phyloP scores from a whole-genome alignment of 2,888 invertebrate species.

The Elmis aenea region DNA sequence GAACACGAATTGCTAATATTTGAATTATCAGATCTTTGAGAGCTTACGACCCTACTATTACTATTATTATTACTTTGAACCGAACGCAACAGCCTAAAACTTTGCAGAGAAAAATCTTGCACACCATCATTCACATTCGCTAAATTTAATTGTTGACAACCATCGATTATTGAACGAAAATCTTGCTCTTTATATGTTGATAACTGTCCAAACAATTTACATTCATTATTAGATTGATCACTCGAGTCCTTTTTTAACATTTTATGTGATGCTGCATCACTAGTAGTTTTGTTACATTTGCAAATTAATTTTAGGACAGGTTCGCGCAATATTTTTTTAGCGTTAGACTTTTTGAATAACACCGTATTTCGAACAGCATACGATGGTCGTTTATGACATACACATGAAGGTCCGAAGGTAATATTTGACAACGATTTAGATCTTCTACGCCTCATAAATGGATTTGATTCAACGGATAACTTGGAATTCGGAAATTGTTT shows the following conservation, averaged over 20 bases:
- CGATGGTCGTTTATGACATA: conserved; percentile 35
- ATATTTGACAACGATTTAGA: conserved; percentile 45
- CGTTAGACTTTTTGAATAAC: conserved; percentile 45
- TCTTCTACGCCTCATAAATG: conserved; percentile 40
- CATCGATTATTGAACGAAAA: conserved; percentile 43
- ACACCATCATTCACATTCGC: conserved; percentile 33
- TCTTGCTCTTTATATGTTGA: conserved; percentile 35
- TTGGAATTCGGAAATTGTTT: conserved; percentile 5
- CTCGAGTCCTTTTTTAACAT: conserved; percentile 16
- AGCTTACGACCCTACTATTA: too few relatives aligned
- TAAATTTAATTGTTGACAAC: conserved; percentile 43
- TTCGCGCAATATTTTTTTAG: conserved; percentile 52
- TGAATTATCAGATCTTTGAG: conserved; percentile 18
- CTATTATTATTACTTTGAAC: conserved; percentile 18
- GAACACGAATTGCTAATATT: conserved; percentile 58
- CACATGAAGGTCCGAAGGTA: conserved; percentile 37
- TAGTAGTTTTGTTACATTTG: conserved; percentile 32
- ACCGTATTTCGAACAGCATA: too few relatives aligned
- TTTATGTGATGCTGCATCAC: conserved; percentile 11
- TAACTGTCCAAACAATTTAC: conserved; percentile 37
- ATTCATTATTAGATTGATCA: conserved; percentile 4
- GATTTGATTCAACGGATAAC: conserved; percentile 27
- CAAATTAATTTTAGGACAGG: conserved; percentile 52
- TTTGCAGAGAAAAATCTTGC: conserved; percentile 33
- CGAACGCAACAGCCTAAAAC: conserved; percentile 36